A percentile compares a stretch with the other conserved stretches of the same genome.
Evolutionary conservation across 2,888 invertebrate genomes (phyloP).

Genomic region (Spodoptera exigua): DNA sequence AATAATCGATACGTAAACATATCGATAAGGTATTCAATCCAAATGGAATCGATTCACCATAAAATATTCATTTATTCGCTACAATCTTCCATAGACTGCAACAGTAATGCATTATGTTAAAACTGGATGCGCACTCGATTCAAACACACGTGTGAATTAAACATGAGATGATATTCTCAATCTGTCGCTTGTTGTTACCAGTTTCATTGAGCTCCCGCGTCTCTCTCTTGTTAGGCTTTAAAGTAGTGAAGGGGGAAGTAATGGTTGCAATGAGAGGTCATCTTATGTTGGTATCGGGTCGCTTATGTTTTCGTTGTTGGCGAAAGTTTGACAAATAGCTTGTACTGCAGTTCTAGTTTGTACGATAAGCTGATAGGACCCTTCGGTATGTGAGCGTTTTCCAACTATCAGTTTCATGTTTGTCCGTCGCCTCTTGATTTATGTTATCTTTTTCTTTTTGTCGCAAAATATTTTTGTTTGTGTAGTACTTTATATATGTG

Average conservation of each 20-base stretch:
- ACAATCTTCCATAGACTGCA: constrained; percentile 72
- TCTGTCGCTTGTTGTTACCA: constrained; percentile 75
- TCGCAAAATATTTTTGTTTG: constrained; percentile 63
- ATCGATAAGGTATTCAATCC: constrained; percentile 26
- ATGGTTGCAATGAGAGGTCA: constrained; percentile 45
- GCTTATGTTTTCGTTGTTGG: constrained; percentile 76
- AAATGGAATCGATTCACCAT: constrained; percentile 44
- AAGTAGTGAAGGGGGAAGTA: background rate
- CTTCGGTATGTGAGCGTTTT: constrained; percentile 68
- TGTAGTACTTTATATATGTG: constrained; percentile 49
- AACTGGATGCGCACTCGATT: constrained; percentile 71
- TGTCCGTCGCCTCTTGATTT: constrained; percentile 67
- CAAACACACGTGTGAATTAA: constrained; percentile 81
- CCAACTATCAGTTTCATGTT: constrained; percentile 71
- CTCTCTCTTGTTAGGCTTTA: constrained; percentile 2
- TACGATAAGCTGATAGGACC: constrained; percentile 78
- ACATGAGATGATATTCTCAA: constrained; percentile 85
- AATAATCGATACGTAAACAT: constrained; percentile 39
- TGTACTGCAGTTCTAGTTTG: constrained; percentile 75
- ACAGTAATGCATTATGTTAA: constrained; percentile 74
- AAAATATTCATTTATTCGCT: constrained; percentile 79
- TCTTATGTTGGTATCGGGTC: constrained; percentile 58
- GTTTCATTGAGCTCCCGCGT: constrained; percentile 60
- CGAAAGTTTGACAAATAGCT: constrained; percentile 83
- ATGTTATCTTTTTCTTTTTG: constrained; percentile 64